Evolutionary conservation across 2,113 vertebrate species (phyloP).

Genomic region (Cinclus mexicanus): DNA sequence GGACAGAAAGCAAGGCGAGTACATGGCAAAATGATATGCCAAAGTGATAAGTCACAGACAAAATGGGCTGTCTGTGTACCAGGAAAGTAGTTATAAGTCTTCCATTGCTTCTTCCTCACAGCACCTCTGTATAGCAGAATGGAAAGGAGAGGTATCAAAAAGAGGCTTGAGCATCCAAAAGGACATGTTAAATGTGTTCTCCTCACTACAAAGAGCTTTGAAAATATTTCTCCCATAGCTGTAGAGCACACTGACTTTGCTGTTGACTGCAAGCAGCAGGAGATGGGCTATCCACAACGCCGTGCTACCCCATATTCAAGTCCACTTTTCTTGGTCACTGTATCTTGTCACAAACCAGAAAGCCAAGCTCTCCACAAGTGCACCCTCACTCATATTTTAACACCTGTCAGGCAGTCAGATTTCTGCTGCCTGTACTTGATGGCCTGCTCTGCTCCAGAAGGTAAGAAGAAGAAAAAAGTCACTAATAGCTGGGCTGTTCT

Average conservation of each 20-base stretch:
- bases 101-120: background rate
- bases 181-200: rapidly evolving
- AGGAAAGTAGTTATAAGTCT: background rate
- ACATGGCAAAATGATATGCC: background rate
- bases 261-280: background rate
- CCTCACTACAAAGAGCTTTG: background rate
- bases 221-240: background rate
- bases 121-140: background rate
- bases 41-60: background rate
- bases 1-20: background rate
- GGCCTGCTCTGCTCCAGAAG: background rate
- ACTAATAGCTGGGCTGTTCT: constrained; percentile 65
- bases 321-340: background rate
- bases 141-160: background rate
- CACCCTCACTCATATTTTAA: background rate
- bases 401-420: background rate
- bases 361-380: background rate
- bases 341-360: background rate
- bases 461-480: constrained; percentile 61
- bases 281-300: background rate
- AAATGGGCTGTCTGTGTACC: background rate
- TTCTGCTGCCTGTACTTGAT: background rate
- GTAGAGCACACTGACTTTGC: background rate
- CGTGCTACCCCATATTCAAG: background rate
- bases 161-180: background rate